A percentile compares a stretch with the other conserved stretches of the same genome.
These are phyloP conservation scores for Nemapogon koenigi DNA, from an alignment of 2,888 invertebrate species.

Conservation along the genomic window DNA sequence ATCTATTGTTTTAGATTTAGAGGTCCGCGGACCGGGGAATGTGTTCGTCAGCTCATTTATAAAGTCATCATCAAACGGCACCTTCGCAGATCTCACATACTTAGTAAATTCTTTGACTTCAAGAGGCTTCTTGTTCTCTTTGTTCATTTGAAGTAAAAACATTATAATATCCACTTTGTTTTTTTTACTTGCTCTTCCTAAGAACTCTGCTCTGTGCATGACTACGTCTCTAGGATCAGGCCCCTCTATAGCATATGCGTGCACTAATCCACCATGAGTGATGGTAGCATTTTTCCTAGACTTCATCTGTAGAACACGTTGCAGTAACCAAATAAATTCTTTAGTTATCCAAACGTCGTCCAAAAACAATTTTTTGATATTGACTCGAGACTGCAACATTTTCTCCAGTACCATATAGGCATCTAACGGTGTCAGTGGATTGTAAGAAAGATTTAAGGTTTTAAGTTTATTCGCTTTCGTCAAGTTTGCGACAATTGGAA, in stretches of 20 bases:
- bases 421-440: conserved; percentile 31
- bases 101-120: conserved; percentile 23
- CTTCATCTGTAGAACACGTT: conserved; percentile 21
- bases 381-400: conserved; percentile 23
- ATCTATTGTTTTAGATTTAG: conserved; percentile 29
- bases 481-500: conserved; percentile 21
- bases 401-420: conserved; percentile 26
- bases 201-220: conserved; percentile 31
- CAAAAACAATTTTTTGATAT: conserved; percentile 28
- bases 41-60: conserved; percentile 25
- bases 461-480: conserved; percentile 26
- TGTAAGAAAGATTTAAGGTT: conserved; percentile 33
- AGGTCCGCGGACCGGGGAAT: conserved; percentile 26
- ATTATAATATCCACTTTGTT: conserved; percentile 29
- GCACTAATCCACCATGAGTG: conserved; percentile 27
- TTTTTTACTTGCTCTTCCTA: conserved; percentile 27
- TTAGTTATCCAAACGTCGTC: conserved; percentile 31
- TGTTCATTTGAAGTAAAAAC: conserved; percentile 26
- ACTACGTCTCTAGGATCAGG: conserved; percentile 31
- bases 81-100: conserved; percentile 19
- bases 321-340: conserved; percentile 24
- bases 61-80: conserved; percentile 26
- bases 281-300: conserved; percentile 24
- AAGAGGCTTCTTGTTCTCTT: conserved; percentile 24
- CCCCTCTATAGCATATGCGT: conserved; percentile 18